These are phyloP conservation scores for Thysanoteuthis rhombus DNA, from an alignment of 2,888 invertebrate genomes.

Conservation along the genomic window DNA sequence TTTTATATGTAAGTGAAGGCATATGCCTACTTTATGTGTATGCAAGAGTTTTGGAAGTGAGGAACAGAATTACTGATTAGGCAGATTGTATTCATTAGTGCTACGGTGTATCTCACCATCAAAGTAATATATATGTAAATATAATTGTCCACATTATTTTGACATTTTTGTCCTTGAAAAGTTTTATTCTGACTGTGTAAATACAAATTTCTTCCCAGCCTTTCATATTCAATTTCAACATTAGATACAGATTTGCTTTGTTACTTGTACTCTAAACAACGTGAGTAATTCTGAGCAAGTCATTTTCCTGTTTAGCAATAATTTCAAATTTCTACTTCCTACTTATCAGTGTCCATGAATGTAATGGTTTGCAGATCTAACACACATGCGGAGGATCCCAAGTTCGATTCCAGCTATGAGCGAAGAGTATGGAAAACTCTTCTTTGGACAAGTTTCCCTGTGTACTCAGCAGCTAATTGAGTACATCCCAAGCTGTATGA, in stretches of 20 bases:
- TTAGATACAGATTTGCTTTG: not conserved
- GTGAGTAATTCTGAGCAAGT: not conserved
- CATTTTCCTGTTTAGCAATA: not conserved
- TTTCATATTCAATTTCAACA: not conserved
- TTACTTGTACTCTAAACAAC: not conserved
- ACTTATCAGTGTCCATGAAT: too few species aligned
- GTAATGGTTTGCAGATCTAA: too few species aligned
- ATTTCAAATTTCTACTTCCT: too few species aligned
- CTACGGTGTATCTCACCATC: not conserved
- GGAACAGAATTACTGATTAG: not conserved
- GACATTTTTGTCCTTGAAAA: constrained; percentile 12
- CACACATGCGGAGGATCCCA: too few species aligned
- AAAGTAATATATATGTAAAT: constrained; percentile 12
- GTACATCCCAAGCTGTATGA: too few species aligned
- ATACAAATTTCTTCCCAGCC: not conserved
- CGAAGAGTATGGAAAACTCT: too few species aligned
- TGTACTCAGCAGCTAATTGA: too few species aligned
- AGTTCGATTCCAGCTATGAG: too few species aligned
- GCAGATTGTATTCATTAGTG: not conserved
- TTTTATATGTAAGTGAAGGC: not conserved
- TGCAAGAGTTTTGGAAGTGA: not conserved
- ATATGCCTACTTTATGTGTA: not conserved
- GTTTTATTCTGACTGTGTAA: not conserved
- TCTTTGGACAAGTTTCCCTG: too few species aligned
- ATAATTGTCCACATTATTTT: not conserved